These are phyloP conservation scores for Sinocyclocheilus rhinocerous DNA, from an alignment of 2,113 vertebrate species.

Conservation along the genomic window DNA sequence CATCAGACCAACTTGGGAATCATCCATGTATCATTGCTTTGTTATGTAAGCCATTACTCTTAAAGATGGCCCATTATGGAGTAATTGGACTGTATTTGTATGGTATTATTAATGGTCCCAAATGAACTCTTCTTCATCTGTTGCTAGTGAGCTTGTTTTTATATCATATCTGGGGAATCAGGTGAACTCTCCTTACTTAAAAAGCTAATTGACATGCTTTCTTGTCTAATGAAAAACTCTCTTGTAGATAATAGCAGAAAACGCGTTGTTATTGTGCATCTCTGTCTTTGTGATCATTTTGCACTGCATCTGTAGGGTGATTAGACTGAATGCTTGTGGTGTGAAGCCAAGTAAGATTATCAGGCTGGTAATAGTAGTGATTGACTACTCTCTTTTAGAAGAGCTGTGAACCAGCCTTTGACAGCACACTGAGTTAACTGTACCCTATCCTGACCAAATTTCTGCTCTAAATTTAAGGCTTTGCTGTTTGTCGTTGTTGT, in stretches of 20 bases:
- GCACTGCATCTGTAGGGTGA: background rate
- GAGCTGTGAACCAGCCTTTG: background rate
- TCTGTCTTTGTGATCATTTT: background rate
- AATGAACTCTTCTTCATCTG: constrained; percentile 18
- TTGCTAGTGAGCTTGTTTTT: constrained; percentile 17
- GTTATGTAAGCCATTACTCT: constrained; percentile 9
- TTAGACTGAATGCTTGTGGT: background rate
- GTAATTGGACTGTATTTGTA: constrained; percentile 11
- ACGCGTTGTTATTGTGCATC: background rate
- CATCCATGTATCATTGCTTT: constrained; percentile 20
- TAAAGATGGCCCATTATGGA: constrained; percentile 27
- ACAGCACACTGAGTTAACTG: constrained; percentile 40
- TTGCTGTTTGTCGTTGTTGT: background rate
- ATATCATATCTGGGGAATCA: background rate
- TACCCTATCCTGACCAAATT: constrained; percentile 9
- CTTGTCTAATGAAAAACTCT: background rate
- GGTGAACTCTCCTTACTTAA: background rate
- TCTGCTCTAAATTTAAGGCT: background rate
- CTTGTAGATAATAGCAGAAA: background rate
- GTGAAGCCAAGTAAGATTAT: constrained; percentile 39
- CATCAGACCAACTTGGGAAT: constrained; percentile 43
- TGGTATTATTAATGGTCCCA: constrained; percentile 25
- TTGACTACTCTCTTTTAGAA: constrained; percentile 24
- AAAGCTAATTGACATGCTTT: background rate
- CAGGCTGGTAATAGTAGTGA: constrained; percentile 43